Percentiles rank a stretch among this genome's conserved stretches.
These are phyloP conservation scores for Myotis brandtii DNA, from an alignment of 2,113 vertebrate genomes.

Conservation along the genomic window DNA sequence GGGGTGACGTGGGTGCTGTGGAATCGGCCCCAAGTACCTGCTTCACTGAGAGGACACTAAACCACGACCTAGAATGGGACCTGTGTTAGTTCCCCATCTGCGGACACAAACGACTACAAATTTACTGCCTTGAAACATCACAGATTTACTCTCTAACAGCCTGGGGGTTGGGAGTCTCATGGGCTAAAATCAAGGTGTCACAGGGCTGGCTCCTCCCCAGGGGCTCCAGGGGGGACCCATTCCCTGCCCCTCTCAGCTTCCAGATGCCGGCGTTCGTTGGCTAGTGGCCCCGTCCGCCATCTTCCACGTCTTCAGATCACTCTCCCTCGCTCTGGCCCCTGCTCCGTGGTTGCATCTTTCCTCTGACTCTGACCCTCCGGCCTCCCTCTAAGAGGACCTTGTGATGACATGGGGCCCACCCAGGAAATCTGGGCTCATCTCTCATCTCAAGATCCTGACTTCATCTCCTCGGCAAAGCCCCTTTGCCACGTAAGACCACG, in stretches of 20 bases:
- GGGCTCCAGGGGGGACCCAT: rapidly evolving
- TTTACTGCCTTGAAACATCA: rapidly evolving
- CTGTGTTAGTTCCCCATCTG: rapidly evolving
- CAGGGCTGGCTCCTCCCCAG: neutral
- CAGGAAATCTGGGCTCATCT: rapidly evolving
- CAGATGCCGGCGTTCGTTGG: rapidly evolving
- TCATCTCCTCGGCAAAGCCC: rapidly evolving
- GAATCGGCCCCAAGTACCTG: rapidly evolving
- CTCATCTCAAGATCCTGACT: rapidly evolving
- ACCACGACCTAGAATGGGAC: rapidly evolving
- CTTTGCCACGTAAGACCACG: rapidly evolving
- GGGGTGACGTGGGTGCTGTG: rapidly evolving
- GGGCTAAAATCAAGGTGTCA: neutral
- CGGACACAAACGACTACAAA: rapidly evolving
- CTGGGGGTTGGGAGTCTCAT: neutral
- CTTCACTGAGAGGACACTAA: too few species aligned
- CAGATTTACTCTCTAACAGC: rapidly evolving
- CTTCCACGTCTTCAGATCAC: rapidly evolving
- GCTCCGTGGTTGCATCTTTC: rapidly evolving
- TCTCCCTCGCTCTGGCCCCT: rapidly evolving
- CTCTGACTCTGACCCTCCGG: neutral
- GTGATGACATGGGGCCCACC: rapidly evolving
- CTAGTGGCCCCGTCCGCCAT: rapidly evolving
- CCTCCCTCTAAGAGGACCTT: neutral
- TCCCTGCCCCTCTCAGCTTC: rapidly evolving